phyloP scores from a whole-genome alignment of 2,888 invertebrate genomes.

The Leptinotarsa haldemani region DNA sequence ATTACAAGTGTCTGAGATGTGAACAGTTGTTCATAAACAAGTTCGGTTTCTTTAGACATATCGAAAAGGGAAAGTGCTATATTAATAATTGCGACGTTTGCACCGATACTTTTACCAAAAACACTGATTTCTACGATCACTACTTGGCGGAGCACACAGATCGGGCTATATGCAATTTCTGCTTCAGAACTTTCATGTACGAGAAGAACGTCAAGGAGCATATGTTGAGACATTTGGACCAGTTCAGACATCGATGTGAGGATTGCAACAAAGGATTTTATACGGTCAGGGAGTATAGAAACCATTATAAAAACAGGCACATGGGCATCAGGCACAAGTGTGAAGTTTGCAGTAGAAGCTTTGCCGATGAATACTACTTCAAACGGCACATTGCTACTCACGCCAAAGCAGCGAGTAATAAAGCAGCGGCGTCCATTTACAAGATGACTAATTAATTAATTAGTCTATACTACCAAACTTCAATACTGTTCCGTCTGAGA shows the following conservation, averaged over 20 bases:
- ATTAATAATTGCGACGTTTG: slow-evolving; percentile 64
- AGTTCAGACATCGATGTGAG: slow-evolving; percentile 64
- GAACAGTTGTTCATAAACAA: slow-evolving; percentile 65
- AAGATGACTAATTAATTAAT: slow-evolving; percentile 5
- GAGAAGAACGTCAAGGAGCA: slow-evolving; percentile 65
- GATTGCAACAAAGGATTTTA: slow-evolving; percentile 65
- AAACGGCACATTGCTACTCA: slow-evolving; percentile 63
- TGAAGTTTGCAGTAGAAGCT: slow-evolving; percentile 62
- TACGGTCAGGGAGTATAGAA: slow-evolving; percentile 64
- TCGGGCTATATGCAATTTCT: slow-evolving; percentile 64
- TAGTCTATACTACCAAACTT: too few species aligned
- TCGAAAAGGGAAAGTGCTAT: slow-evolving; percentile 65
- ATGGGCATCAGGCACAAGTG: slow-evolving; percentile 65
- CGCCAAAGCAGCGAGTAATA: slow-evolving; percentile 51
- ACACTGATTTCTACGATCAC: slow-evolving; percentile 62
- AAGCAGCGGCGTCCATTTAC: slow-evolving; percentile 35
- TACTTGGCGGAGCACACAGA: slow-evolving; percentile 61
- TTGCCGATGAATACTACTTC: slow-evolving; percentile 65
- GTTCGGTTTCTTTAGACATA: slow-evolving; percentile 63
- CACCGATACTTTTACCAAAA: slow-evolving; percentile 58
- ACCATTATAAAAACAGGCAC: slow-evolving; percentile 64
- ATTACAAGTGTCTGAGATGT: slow-evolving; percentile 63
- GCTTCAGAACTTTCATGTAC: slow-evolving; percentile 65
- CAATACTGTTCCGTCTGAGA: too few species aligned
- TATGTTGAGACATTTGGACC: slow-evolving; percentile 64